Base-by-base conservation (phyloP, 2,113 vertebrate genomes). In the Bambusicola thoracicus region DNA sequence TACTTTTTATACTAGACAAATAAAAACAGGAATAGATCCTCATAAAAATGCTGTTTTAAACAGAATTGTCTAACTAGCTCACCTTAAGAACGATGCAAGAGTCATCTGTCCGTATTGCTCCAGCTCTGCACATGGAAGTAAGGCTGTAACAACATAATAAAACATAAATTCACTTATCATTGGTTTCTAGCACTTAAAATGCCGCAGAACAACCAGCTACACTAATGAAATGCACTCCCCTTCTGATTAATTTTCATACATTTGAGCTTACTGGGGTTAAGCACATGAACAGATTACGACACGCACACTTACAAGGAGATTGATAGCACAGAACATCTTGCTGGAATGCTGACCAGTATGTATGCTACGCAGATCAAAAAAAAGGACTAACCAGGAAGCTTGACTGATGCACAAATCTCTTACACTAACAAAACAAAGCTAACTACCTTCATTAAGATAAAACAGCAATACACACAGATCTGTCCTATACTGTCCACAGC, bases 91-190 rank as follows among this genome's bases (percentile, higher is more conserved):
- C 96, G 82, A 99, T 98, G 97, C 98, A 99, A 96, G 92, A 97
- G 96, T 99, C 99, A 7, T 99, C 99, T 32, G 99, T 99, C 92
- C 97, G 97, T 97, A 99, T 99, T 96, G 99, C 98, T 91, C 99
- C 99, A 16, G 99, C 99, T 98, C 99, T 98, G 98, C 99, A 99
- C 99, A 99, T 99, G 95, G 99, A 99, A 74, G 99, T 99, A 98
- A 99, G 98, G 98, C 99, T 99, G 97, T 48, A 98, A 97, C 65
- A 95, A 97, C 75, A 97, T 13, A 77, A 85, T 14, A 88, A 25
- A 94, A 92, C 62, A 51, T 21, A 89, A 63, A 43, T 67, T 95
- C 92, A 94, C 61, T 81, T 12, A 8, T 48, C 76, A 12, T 0
- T 29, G 30, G 1, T 3, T 58, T 25, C 30, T 43, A 36, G 49